Evolutionary conservation across 2,113 vertebrate genomes (phyloP), one percentile per base, ranked within the genome.

Genomic region (Dermatemys mawii): DNA sequence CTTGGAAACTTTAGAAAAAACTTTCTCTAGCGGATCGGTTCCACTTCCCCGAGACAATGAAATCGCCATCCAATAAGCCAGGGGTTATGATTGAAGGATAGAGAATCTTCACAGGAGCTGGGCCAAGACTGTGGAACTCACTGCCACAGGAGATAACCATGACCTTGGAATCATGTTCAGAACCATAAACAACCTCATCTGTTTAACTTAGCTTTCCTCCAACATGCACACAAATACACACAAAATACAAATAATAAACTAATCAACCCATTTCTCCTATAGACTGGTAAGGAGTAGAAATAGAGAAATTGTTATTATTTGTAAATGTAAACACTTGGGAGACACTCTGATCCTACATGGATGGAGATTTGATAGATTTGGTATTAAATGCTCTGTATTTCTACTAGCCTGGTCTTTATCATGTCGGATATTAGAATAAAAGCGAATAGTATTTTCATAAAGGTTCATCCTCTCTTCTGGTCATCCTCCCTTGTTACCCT

Each of bases 401-500:
- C 55, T 29, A 5, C 21, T 51, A 19, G n/a, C 55, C 22, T 51
- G 35, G 10, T 80, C 67, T 60, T 83, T 44, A 35, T 41, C 24
- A 7, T 2, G 27, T 55, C 10, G 35, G 32, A 3, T 17, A 22
- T 27, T 11, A 35, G 8, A 86, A 53, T 13, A 76, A 63, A 90
- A 24, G 2, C 32, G 12, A 14, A 57, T 57, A 9, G 7, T 50
- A 46, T 24, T 70, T 70, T 70, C 19, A 38, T 14, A 2, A 55
- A 51, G 5, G 4, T 78, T 32, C 0, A 0, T 41, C 19, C 8
- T 12, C 11, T 88, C 9, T 21, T 29, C 26, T 67, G 55, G 35
- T 6, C 29, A 41, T 11, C 6, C 24, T 41, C 6, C 17, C 1
- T 0, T 0, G 70, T 11, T n/a, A 86, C 87, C 11, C 32, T 32